Base-by-base conservation (phyloP, 2,888 invertebrate genomes). In the Mayetiola destructor region DNA sequence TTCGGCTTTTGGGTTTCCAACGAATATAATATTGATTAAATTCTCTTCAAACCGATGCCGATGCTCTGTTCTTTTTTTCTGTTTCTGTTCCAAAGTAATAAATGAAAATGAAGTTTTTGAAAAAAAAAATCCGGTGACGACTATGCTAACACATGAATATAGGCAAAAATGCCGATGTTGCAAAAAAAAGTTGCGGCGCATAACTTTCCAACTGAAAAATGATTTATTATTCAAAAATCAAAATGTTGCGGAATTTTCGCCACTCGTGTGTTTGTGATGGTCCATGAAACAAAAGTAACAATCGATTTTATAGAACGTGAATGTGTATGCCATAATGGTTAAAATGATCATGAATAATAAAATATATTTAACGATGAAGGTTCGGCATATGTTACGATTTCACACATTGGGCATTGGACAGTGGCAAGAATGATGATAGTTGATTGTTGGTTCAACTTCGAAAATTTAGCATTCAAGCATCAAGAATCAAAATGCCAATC, bases 201-300 rank as follows among this genome's bases (percentile, higher is more conserved):
- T 32, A 27, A 6, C 27, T 23, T 27, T 48, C 27, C 4, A 27
- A 4, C n/a, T 5, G 37, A 48, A n/a, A 23, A 3, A 48, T 48
- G 48, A 48, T 48, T 48, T 48, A 48, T 48, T 27, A 48, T 48
- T 9, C 27, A 48, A 48, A 48, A 48, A 48, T 48, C 48, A 48
- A 48, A 48, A 48, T 27, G 48, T 48, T 48, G 48, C 48, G 16
- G 9, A 27, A 48, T 23, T 42, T n/a, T n/a, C n/a, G n/a, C 12
- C 18, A 5, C 27, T 48, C n/a, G n/a, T 9, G 32, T 8, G 27
- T 12, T 48, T 27, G 20, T n/a, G 48, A 27, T 6, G 6, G 48
- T 48, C 48, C 14, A 14, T 23, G 10, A 10, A 5, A n/a, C n/a
- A n/a, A n/a, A n/a, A n/a, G n/a, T n/a, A n/a, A n/a, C n/a, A n/a